Percentiles rank a stretch among this genome's conserved stretches.
phyloP scores from a whole-genome alignment of 2,888 invertebrate genomes.

The Cactoblastis cactorum region DNA sequence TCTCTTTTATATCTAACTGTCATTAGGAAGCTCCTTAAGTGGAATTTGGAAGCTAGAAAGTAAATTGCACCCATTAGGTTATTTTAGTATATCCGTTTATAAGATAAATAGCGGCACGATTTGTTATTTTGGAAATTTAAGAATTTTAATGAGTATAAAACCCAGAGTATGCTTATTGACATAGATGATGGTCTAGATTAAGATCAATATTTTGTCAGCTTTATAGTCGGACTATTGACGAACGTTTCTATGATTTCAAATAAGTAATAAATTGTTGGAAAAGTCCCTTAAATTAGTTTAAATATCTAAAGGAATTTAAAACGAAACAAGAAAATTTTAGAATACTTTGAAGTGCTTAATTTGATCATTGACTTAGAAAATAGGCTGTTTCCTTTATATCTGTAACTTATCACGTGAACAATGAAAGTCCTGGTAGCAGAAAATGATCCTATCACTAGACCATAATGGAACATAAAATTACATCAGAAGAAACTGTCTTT shows the following conservation, averaged over 20 bases:
- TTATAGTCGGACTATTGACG: not conserved
- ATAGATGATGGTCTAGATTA: not conserved
- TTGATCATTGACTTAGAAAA: not conserved
- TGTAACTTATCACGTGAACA: not conserved
- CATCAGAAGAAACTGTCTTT: conserved; percentile 3
- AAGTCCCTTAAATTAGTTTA: too few relatives aligned
- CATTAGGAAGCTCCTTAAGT: not conserved
- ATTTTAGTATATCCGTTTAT: not conserved
- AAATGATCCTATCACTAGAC: not conserved
- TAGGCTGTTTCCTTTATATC: not conserved
- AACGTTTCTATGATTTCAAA: too few relatives aligned
- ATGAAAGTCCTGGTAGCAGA: not conserved
- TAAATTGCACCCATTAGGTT: conserved; percentile 7
- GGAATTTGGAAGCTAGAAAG: conserved; percentile 11
- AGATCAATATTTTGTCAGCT: not conserved
- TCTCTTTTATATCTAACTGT: conserved; percentile 6
- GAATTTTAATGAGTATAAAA: conserved; percentile 1
- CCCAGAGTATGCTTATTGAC: not conserved
- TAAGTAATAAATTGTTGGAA: too few relatives aligned
- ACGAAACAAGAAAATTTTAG: too few relatives aligned
- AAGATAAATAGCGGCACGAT: not conserved
- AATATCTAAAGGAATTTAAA: too few relatives aligned
- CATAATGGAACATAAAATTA: conserved; percentile 6
- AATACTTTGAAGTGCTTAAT: not conserved
- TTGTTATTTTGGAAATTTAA: not conserved